phyloP scores from a whole-genome alignment of 2,113 vertebrate genomes.

The Strigops habroptila region DNA sequence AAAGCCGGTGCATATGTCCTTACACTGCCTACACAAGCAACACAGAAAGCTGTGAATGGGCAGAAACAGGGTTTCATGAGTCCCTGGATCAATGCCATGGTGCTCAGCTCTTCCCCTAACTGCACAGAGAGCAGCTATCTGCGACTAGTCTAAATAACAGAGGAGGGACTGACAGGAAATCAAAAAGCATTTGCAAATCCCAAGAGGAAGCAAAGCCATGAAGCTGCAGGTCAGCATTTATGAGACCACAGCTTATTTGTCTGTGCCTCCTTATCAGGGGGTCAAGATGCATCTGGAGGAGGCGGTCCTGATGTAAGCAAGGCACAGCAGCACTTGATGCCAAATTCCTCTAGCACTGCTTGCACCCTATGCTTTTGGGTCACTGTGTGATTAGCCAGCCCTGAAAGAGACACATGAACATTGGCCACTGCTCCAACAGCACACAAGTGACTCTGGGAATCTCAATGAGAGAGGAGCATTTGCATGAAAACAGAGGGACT shows the following conservation, averaged over 20 bases:
- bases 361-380: slow-evolving; percentile 12
- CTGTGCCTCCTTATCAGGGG: neutral
- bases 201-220: neutral
- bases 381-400: neutral
- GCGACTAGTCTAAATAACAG: neutral
- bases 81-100: neutral
- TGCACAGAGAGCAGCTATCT: neutral
- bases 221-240: neutral
- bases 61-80: neutral
- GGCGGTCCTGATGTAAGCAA: neutral
- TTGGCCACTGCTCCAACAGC: neutral
- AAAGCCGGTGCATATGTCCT: neutral
- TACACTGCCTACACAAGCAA: neutral
- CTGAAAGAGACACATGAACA: neutral
- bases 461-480: neutral
- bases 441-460: neutral
- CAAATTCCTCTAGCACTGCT: neutral
- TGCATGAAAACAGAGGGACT: neutral
- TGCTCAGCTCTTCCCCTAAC: neutral
- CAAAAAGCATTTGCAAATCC: neutral
- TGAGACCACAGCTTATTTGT: neutral
- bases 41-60: neutral
- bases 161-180: neutral
- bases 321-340: neutral
- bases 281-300: neutral